Percentiles rank a stretch among this genome's conserved stretches.
These are phyloP conservation scores for Sebastiscus albofasciatus DNA, from an alignment of 2,797 vertebrate species.

Conservation along the genomic window DNA sequence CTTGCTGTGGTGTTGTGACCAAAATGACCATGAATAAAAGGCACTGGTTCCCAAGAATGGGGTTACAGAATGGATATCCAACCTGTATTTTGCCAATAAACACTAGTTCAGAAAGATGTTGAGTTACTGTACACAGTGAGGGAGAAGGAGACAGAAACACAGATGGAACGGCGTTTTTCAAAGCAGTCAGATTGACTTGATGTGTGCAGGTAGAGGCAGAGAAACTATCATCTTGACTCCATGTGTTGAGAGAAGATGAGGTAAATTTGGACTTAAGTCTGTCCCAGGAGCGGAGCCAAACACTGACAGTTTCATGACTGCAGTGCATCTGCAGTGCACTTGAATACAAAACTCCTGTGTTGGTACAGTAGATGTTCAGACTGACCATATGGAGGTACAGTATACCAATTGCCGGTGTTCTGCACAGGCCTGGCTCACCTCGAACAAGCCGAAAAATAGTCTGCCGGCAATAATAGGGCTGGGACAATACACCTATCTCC, in stretches of 20 bases:
- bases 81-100: not conserved
- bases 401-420: not conserved
- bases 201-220: slow-evolving; percentile 42
- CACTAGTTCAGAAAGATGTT: not conserved
- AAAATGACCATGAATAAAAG: not conserved
- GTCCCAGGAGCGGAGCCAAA: not conserved
- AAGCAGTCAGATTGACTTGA: slow-evolving; percentile 10
- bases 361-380: not conserved
- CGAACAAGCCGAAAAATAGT: not conserved
- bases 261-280: slow-evolving; percentile 18
- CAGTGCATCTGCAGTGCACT: not conserved
- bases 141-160: slow-evolving; percentile 21
- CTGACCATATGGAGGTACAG: not conserved
- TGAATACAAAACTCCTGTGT: not conserved
- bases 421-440: not conserved
- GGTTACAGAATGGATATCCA: not conserved
- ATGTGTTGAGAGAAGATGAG: slow-evolving; percentile 49
- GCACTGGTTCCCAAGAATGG: not conserved
- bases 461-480: too few species aligned
- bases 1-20: not conserved
- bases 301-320: slow-evolving; percentile 4
- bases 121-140: not conserved
- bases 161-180: not conserved
- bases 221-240: slow-evolving; percentile 66
- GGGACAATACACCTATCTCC: too few species aligned